Base-by-base conservation (phyloP, 2,888 invertebrate species). In the Baccha elongata region DNA sequence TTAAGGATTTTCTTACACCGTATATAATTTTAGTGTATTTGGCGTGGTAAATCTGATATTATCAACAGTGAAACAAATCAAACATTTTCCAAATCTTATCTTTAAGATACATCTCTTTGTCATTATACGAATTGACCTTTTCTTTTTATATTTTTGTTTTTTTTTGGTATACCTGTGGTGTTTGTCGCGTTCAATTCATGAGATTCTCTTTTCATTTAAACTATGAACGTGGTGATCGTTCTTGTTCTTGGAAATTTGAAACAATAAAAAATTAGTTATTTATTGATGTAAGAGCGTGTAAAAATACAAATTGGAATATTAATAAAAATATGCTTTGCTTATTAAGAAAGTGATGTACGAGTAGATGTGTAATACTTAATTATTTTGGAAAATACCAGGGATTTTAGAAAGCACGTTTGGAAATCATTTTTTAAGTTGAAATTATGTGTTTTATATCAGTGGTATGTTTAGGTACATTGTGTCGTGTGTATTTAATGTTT, bases 241-340 rank as follows among this genome's bases (percentile, higher is more conserved):
- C 67, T 37, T 35, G 40, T 72, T 81, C 81, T 42, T 10, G 62
- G 81, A 81, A 81, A 81, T 81, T 52, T 62, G 68, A 76, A 76
- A 81, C 72, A 81, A 81, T 81, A 81, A 81, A 81, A n/a, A 81
- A 60, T 76, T 72, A 37, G 46, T 52, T 71, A 81, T 76, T 81
- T 81, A 81, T 81, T 72, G 76, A 72, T 81, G 58, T 67, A 29
- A 48, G 64, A 80, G 6, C 48, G 64, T 80, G 80, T 79, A 48
- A 64, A 68, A 69, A 75, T 60, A 64, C 68, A 75, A 75, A 64
- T 80, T 75, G 74, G 80, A 80, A 80, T 80, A 75, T 80, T 80
- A 80, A 80, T 69, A 67, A 60, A 60, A 60, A 29, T 60, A 60
- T 60, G 8, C 10, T n/a, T 55, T 4, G 8, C 13, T 52, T 32